Evolutionary conservation across 2,888 invertebrate species (phyloP).

Genomic region (Scrobipalpa costella): DNA sequence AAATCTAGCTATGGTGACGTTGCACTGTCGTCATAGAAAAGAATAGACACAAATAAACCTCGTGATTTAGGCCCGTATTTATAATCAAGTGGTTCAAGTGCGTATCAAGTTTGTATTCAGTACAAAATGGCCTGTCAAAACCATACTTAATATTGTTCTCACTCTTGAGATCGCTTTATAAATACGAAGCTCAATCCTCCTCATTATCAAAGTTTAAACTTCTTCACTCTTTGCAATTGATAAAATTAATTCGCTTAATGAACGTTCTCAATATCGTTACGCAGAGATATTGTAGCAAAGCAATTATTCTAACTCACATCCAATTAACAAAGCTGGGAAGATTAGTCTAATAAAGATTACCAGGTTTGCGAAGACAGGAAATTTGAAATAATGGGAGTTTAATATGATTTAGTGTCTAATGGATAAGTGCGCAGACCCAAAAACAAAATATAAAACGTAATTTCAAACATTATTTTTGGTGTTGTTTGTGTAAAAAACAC

Average conservation of each 20-base stretch:
- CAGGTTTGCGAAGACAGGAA: conserved; percentile 8
- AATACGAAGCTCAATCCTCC: too few species aligned
- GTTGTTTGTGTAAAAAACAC: too few species aligned
- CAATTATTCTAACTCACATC: conserved; percentile 9
- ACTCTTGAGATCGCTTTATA: too few species aligned
- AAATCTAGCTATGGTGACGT: too few species aligned
- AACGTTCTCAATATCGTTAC: conserved; percentile 25
- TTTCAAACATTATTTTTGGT: too few species aligned
- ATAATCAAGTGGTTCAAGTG: too few species aligned
- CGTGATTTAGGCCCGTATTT: too few species aligned
- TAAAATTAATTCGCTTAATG: neutral
- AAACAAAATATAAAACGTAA: neutral
- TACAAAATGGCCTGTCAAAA: too few species aligned
- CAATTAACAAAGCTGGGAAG: conserved; percentile 9
- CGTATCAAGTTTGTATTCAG: too few species aligned
- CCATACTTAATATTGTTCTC: too few species aligned
- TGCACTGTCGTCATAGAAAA: too few species aligned
- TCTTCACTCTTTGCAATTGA: neutral
- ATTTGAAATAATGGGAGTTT: conserved; percentile 10
- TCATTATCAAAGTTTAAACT: neutral
- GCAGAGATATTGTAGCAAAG: conserved; percentile 10
- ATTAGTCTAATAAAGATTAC: conserved; percentile 12
- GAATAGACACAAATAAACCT: too few species aligned
- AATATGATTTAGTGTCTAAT: neutral
- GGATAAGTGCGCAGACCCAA: neutral